Evolutionary conservation across 2,113 vertebrate species (phyloP), one percentile per base, ranked within the genome.

Genomic region (Azemiops feae): DNA sequence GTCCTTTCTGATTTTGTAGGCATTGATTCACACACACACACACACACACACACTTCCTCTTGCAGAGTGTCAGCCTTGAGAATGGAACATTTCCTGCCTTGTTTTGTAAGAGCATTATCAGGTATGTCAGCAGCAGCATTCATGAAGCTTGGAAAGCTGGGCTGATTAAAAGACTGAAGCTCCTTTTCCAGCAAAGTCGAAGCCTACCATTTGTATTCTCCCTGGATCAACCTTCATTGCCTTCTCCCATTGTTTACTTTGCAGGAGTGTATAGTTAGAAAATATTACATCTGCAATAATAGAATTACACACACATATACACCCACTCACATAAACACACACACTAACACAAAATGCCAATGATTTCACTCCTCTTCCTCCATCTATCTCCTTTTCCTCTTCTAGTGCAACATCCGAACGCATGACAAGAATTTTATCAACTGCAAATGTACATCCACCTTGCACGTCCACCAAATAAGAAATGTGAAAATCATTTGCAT

Each of bases 21-120:
- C 92, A 87, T 9, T 74, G 3, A 30, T 91, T 50, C 47, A 47
- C 45, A 47, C 45, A 47, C 45, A 47, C 4, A 47, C 45, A 45
- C 43, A 45, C 45, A 5, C 45, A 47, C 45, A 47, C 45, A 47
- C 45, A 50, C 47, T 50, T 93, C 20, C 91, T 23, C n/a, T 74
- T 58, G 55, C 10, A 1, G 6, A 92, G 8, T 3, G 5, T 52
- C 23, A 88, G 43, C 18, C 85, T 3, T 89, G 39, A 5, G 8
- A 91, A 30, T 11, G 0, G 86, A 93, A 89, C 92, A 93, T 88
- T 96, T 94, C 43, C 16, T 93, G 18, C 81, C 18, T 8, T 91
- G 14, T 11, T 95, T 94, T 69, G 55, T 93, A 91, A 93, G 95
- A 94, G 0, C 23, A 45, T 92, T 27, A 92, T 60, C 88, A 89